Evolutionary conservation across 1,140 invertebrate species (phyloP).

Genomic region (Nixonia krombeini): DNA sequence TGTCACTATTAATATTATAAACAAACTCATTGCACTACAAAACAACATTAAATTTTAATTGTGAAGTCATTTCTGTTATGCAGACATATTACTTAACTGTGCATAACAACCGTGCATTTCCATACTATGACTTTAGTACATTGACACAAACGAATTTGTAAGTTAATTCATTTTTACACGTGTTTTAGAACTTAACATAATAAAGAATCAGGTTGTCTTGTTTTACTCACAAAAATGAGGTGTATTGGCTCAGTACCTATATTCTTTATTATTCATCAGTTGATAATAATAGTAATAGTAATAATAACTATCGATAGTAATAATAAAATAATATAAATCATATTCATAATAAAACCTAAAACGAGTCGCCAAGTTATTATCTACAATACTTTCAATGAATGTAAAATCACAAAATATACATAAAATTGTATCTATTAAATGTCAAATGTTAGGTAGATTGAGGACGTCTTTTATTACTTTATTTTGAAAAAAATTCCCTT

Average conservation of each 20-base stretch:
- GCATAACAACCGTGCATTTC: no score
- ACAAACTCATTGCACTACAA: no score
- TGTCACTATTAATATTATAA: no score
- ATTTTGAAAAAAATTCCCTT: background rate
- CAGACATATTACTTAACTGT: no score
- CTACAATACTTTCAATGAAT: conserved; percentile 70
- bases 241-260: conserved; percentile 66
- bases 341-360: conserved; percentile 62
- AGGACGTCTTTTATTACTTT: background rate
- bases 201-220: no score
- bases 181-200: no score
- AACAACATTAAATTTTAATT: no score
- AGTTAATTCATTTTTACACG: no score
- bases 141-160: no score
- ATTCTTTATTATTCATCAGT: conserved; percentile 55
- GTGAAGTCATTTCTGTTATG: no score
- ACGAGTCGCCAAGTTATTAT: conserved; percentile 68
- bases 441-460: conserved; percentile 14
- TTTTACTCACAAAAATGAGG: conserved; percentile 51
- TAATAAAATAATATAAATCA: conserved; percentile 49
- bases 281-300: conserved; percentile 15
- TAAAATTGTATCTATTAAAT: conserved; percentile 45
- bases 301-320: conserved; percentile 16
- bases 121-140: no score
- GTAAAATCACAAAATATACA: conserved; percentile 73